phyloP scores from a whole-genome alignment of 2,797 vertebrate species.

The Manis pentadactyla region DNA sequence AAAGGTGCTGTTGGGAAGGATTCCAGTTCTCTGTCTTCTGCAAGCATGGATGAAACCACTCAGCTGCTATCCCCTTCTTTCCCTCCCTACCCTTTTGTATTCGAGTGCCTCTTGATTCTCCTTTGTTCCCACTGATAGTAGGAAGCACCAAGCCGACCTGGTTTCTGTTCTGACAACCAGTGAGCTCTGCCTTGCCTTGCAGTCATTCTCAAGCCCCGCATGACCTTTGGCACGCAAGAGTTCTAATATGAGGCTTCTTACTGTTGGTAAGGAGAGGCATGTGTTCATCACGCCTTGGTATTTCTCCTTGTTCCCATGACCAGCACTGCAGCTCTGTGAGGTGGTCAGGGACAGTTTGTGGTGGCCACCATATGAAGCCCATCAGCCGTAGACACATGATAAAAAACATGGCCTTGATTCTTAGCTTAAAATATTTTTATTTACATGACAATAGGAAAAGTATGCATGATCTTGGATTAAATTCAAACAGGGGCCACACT shows the following conservation, averaged over 20 bases:
- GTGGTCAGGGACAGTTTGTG: not conserved
- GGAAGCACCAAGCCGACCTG: not conserved
- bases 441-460: not conserved
- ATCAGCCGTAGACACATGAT: not conserved
- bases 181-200: not conserved
- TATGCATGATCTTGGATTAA: not conserved
- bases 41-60: not conserved
- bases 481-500: not conserved
- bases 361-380: not conserved
- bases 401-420: not conserved
- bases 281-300: not conserved
- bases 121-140: not conserved
- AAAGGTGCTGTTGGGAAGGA: not conserved
- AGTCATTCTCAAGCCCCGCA: not conserved
- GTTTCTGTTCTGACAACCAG: not conserved
- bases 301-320: not conserved
- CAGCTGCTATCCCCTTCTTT: not conserved
- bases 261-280: not conserved
- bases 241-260: not conserved
- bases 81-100: accelerated
- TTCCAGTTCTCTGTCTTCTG: not conserved
- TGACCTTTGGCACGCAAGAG: not conserved
- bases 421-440: not conserved
- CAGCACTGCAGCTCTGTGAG: not conserved
- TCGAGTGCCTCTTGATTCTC: not conserved